Evolutionary conservation across 2,113 vertebrate genomes (phyloP).

Genomic region (Gymnogyps californianus): DNA sequence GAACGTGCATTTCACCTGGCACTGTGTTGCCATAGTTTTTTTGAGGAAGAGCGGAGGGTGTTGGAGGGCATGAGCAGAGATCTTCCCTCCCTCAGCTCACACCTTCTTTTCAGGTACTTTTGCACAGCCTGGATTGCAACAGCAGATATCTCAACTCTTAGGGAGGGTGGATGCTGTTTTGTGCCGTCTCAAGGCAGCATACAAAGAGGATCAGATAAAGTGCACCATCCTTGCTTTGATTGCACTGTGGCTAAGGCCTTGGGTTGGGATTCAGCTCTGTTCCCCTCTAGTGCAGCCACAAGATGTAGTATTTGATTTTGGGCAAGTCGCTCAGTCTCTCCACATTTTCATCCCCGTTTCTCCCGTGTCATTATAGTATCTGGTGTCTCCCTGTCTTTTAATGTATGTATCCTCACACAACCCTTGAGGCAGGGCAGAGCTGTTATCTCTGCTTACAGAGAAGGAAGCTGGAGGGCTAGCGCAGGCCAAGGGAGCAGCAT

Average conservation of each 20-base stretch:
- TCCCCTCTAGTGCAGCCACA: background rate
- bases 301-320: background rate
- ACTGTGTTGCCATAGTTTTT: background rate
- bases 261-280: background rate
- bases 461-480: background rate
- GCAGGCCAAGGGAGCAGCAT: background rate
- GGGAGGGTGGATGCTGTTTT: background rate
- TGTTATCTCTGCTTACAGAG: background rate
- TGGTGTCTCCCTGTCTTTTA: background rate
- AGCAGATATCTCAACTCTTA: background rate
- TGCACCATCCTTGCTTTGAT: background rate
- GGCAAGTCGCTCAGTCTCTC: background rate
- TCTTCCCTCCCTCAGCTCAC: background rate
- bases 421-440: background rate
- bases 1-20: background rate
- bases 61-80: background rate
- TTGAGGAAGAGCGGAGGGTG: background rate
- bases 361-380: background rate
- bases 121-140: background rate
- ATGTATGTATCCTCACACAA: background rate
- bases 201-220: background rate
- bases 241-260: background rate
- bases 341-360: background rate
- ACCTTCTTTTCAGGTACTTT: background rate
- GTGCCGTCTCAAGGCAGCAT: background rate